Percentiles rank a stretch among this genome's conserved stretches.
These are phyloP conservation scores for Eristalis tenax DNA, from an alignment of 2,888 invertebrate species.

Conservation along the genomic window DNA sequence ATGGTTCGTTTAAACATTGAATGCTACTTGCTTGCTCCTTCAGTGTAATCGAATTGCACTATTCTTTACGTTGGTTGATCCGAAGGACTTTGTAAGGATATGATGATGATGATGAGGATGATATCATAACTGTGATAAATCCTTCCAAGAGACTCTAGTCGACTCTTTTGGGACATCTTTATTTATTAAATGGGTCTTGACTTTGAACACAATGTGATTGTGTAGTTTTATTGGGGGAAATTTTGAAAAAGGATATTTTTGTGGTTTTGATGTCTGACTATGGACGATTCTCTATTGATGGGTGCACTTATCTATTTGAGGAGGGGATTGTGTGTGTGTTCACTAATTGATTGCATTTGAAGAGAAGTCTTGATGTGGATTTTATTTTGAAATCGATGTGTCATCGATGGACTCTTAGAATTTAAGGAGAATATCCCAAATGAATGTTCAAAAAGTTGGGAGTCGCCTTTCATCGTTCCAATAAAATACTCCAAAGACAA, in stretches of 20 bases:
- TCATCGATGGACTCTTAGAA: too few relatives aligned
- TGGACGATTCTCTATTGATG: too few relatives aligned
- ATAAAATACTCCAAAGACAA: too few relatives aligned
- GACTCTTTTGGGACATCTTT: not conserved
- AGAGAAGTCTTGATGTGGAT: too few relatives aligned
- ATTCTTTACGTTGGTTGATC: conserved; percentile 1
- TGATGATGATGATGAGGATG: not conserved
- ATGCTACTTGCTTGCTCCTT: not conserved
- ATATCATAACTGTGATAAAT: conserved; percentile 36
- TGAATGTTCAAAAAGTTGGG: too few relatives aligned
- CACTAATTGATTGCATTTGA: too few relatives aligned
- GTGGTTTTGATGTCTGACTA: not conserved
- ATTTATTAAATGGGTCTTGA: conserved; percentile 9
- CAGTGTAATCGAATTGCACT: conserved; percentile 37
- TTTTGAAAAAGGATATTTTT: not conserved
- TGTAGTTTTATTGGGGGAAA: conserved; percentile 3
- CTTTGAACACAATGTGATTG: conserved; percentile 8
- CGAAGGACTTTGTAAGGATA: conserved; percentile 14
- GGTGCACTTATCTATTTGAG: too few relatives aligned
- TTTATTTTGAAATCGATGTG: too few relatives aligned
- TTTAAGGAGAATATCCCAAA: too few relatives aligned
- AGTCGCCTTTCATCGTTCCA: too few relatives aligned
- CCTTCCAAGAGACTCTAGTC: not conserved
- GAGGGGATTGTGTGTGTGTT: too few relatives aligned
- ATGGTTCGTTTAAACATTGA: not conserved